These are phyloP conservation scores for Periparus ater DNA, from an alignment of 2,797 vertebrate species.

Conservation along the genomic window DNA sequence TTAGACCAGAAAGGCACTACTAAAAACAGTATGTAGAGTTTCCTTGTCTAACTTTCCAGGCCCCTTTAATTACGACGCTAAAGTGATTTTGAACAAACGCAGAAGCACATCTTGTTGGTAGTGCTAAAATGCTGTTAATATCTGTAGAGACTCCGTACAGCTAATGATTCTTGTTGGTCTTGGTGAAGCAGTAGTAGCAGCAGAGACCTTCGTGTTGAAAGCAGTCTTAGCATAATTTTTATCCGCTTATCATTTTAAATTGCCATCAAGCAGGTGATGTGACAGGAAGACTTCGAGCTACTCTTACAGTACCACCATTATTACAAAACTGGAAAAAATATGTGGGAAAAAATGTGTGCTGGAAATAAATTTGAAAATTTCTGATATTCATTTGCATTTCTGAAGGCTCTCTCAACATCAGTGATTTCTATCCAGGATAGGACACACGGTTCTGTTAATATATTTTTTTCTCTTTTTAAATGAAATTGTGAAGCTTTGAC, in stretches of 20 bases:
- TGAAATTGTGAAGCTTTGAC: neutral
- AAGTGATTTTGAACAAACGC: neutral
- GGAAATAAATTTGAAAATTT: constrained; percentile 13
- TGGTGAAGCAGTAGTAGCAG: neutral
- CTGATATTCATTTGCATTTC: constrained; percentile 1
- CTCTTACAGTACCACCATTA: neutral
- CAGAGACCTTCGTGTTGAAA: neutral
- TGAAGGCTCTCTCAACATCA: neutral
- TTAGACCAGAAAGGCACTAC: neutral
- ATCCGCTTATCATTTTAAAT: constrained; percentile 21
- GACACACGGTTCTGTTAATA: neutral
- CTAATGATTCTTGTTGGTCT: neutral
- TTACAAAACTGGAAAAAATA: neutral
- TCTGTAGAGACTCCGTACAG: neutral
- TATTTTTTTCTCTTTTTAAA: neutral
- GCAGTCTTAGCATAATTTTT: neutral
- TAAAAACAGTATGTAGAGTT: neutral
- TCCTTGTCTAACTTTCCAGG: neutral
- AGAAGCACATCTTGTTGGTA: neutral
- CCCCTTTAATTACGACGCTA: neutral
- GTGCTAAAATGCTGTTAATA: neutral
- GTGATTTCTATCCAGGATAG: neutral
- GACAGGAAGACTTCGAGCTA: neutral
- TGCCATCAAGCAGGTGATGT: neutral
- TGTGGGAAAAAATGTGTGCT: neutral